phyloP scores from a whole-genome alignment of 2,113 vertebrate genomes.

The Oryzias javanicus region DNA sequence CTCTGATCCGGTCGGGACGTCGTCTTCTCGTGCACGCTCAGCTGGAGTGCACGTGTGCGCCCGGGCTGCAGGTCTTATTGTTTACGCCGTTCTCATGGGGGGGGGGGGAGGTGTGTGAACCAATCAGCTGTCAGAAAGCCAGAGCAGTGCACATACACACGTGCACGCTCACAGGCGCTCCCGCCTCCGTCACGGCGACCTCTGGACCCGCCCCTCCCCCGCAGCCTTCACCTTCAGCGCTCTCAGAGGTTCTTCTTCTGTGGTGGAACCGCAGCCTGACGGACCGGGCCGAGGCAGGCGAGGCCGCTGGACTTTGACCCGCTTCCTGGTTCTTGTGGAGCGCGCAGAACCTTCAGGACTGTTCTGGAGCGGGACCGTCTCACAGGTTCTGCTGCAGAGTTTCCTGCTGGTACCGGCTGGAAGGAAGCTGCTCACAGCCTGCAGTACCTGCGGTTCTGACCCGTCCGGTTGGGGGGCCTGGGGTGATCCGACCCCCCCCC shows the following conservation, averaged over 20 bases:
- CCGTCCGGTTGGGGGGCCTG: too few relatives aligned
- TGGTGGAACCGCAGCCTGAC: not conserved
- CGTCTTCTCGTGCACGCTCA: too few relatives aligned
- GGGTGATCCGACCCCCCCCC: not conserved
- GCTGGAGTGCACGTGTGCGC: too few relatives aligned
- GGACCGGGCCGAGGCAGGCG: too few relatives aligned
- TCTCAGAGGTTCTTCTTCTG: not conserved
- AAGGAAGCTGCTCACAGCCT: too few relatives aligned
- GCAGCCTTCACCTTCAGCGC: not conserved
- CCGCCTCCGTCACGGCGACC: conserved; percentile 31
- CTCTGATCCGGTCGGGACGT: too few relatives aligned
- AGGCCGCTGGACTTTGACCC: not conserved
- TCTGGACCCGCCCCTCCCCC: conserved; percentile 43
- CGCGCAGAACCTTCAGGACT: not conserved
- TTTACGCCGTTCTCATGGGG: too few relatives aligned
- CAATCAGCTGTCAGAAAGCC: too few relatives aligned
- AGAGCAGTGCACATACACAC: not conserved
- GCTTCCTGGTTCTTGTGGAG: not conserved
- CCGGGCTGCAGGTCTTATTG: too few relatives aligned
- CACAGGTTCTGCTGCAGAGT: not conserved
- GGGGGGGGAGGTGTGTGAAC: too few relatives aligned
- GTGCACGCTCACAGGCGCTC: conserved; percentile 4
- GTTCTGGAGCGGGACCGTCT: not conserved
- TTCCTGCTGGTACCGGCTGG: not conserved
- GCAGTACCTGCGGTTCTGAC: too few relatives aligned